Percentiles rank a stretch among this genome's conserved stretches.
phyloP scores from a whole-genome alignment of 2,797 vertebrate species.

The Argyrosomus regius region DNA sequence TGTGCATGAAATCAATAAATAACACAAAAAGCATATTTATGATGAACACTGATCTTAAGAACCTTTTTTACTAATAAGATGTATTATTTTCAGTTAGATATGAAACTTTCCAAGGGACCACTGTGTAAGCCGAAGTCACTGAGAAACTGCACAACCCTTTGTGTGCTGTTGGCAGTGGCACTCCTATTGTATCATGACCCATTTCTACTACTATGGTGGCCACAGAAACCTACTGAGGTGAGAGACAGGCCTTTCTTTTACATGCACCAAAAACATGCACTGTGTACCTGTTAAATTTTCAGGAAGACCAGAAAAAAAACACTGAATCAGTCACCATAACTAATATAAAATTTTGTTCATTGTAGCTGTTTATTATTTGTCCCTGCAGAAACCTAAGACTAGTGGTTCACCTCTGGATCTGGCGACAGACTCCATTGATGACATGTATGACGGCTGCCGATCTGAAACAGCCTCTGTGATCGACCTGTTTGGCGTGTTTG shows the following conservation, averaged over 20 bases:
- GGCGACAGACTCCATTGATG: slow-evolving; percentile 61
- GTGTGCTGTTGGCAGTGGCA: slow-evolving; percentile 7
- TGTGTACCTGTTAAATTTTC: too few species aligned
- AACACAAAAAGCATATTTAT: not conserved
- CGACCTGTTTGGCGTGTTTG: slow-evolving; percentile 47
- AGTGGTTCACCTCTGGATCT: slow-evolving; percentile 47
- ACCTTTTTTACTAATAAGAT: not conserved
- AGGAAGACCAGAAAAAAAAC: too few species aligned
- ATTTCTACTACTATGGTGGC: slow-evolving; percentile 58
- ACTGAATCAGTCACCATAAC: not conserved
- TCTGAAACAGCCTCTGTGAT: slow-evolving; percentile 27
- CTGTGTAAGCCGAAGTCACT: not conserved
- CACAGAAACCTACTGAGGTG: slow-evolving; percentile 53
- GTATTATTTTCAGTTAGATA: slow-evolving; percentile 25
- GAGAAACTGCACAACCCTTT: slow-evolving; percentile 20
- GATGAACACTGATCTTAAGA: not conserved
- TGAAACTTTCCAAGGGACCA: slow-evolving; percentile 14
- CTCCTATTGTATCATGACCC: slow-evolving; percentile 47
- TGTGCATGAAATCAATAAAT: not conserved
- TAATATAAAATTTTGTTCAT: not conserved
- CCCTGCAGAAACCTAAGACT: slow-evolving; percentile 24
- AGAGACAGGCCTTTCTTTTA: not conserved
- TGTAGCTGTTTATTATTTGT: not conserved
- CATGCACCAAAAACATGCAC: not conserved
- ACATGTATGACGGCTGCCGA: slow-evolving; percentile 66